Evolutionary conservation across 2,888 invertebrate species (phyloP).

Genomic region (Drymonia ruficornis): DNA sequence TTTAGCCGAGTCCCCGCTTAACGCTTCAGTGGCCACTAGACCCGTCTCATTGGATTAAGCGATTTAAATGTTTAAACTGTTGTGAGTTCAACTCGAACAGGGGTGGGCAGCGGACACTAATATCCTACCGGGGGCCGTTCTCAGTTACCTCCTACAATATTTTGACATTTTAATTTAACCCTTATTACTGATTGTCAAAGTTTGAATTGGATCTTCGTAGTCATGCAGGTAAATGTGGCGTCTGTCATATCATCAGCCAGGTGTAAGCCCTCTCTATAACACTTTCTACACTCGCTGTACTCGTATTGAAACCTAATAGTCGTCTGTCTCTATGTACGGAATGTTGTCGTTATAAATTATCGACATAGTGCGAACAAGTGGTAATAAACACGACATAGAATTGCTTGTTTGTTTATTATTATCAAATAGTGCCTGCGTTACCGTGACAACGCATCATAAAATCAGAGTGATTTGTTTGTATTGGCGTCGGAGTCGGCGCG

Average conservation of each 20-base stretch:
- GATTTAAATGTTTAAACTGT: constrained; percentile 74
- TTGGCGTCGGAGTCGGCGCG: constrained; percentile 33
- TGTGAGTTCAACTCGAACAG: constrained; percentile 60
- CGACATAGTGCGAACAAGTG: constrained; percentile 8
- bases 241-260: constrained; percentile 42
- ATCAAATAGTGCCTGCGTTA: constrained; percentile 33
- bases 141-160: constrained; percentile 26
- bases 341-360: constrained; percentile 38
- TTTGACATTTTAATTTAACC: constrained; percentile 30
- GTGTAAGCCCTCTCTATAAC: constrained; percentile 42
- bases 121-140: constrained; percentile 44
- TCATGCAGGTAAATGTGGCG: constrained; percentile 36
- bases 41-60: constrained; percentile 76
- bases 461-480: constrained; percentile 12
- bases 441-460: constrained; percentile 31
- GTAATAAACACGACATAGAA: not conserved
- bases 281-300: constrained; percentile 41
- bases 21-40: constrained; percentile 58
- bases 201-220: constrained; percentile 29
- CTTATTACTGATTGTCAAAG: constrained; percentile 37
- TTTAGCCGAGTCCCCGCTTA: constrained; percentile 49
- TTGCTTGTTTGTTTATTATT: not conserved
- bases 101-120: constrained; percentile 62
- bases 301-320: constrained; percentile 33
- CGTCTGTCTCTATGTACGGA: constrained; percentile 27